Percentiles rank a stretch among this genome's conserved stretches.
Conservation (phyloP, 2,797 vertebrate species). For the Tiaroga cobitis region DNA sequence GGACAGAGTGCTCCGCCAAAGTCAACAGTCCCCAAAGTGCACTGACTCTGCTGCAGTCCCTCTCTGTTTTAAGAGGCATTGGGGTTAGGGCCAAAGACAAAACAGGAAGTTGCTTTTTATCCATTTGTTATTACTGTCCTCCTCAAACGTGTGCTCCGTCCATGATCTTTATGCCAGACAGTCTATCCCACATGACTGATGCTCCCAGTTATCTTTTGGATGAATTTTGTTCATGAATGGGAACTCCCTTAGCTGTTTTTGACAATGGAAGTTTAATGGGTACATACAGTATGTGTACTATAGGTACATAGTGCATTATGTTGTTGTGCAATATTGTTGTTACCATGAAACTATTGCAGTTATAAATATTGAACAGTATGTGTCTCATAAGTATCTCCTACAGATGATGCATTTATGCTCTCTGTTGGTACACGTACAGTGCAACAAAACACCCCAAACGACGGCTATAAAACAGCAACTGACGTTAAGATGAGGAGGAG, state of each 20-base stretch:
- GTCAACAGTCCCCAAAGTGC: constrained; percentile 46
- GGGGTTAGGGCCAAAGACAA: constrained; percentile 50
- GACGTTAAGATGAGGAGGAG: constrained; percentile 8
- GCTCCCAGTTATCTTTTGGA: constrained; percentile 10
- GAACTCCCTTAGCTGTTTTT: not conserved
- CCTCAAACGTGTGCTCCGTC: constrained; percentile 27
- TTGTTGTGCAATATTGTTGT: too few relatives aligned
- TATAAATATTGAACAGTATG: not conserved
- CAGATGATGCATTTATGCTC: constrained; percentile 32
- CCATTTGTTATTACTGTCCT: constrained; percentile 48
- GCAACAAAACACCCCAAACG: not conserved
- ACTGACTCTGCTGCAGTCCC: constrained; percentile 17
- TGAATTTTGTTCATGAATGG: not conserved
- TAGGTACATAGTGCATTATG: too few relatives aligned
- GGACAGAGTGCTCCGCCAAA: constrained; percentile 46
- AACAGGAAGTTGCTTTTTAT: constrained; percentile 59
- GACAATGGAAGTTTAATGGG: not conserved
- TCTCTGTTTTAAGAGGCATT: constrained; percentile 46
- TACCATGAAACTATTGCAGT: not conserved
- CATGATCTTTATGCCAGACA: constrained; percentile 33
- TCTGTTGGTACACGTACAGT: not conserved
- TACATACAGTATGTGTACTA: not conserved
- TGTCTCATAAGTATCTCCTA: not conserved
- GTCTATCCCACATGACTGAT: constrained; percentile 35
- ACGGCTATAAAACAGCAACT: constrained; percentile 3